These are phyloP conservation scores for Trachelus iudaicus DNA, from an alignment of 2,888 invertebrate species.

Conservation along the genomic window DNA sequence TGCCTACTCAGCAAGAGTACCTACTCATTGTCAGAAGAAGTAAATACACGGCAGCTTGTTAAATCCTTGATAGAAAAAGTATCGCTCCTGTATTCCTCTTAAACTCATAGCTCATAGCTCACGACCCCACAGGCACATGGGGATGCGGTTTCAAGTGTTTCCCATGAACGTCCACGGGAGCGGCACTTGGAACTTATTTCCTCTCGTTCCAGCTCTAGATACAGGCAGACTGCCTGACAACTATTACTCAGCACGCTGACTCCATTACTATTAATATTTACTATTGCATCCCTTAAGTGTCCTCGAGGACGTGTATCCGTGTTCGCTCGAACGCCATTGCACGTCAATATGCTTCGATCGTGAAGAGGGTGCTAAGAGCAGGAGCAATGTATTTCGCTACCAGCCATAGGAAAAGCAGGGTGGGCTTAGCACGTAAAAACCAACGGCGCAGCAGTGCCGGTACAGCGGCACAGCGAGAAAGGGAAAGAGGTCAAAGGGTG, in stretches of 20 bases:
- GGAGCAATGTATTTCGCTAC: constrained; percentile 35
- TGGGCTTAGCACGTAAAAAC: constrained; percentile 13
- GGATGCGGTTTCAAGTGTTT: constrained; percentile 53
- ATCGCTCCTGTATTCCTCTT: background rate
- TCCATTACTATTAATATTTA: constrained; percentile 51
- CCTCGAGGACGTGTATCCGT: constrained; percentile 47
- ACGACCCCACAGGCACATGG: constrained; percentile 13
- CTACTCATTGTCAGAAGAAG: background rate
- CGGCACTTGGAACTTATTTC: constrained; percentile 8
- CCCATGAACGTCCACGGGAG: constrained; percentile 53
- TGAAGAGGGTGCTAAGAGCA: constrained; percentile 40
- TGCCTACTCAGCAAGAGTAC: background rate
- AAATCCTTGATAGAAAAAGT: background rate
- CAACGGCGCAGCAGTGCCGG: constrained; percentile 26
- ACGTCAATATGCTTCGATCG: constrained; percentile 60
- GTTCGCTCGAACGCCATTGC: constrained; percentile 51
- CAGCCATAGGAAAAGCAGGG: constrained; percentile 21
- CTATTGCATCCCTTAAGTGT: constrained; percentile 47
- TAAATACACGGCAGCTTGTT: background rate
- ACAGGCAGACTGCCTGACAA: constrained; percentile 40
- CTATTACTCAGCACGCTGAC: constrained; percentile 46
- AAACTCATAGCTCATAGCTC: background rate
- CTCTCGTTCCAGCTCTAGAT: background rate
- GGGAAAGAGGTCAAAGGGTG: constrained; percentile 20
- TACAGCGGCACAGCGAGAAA: constrained; percentile 13